Conservation (phyloP, 2,113 vertebrate genomes). For the Phainopepla nitens region DNA sequence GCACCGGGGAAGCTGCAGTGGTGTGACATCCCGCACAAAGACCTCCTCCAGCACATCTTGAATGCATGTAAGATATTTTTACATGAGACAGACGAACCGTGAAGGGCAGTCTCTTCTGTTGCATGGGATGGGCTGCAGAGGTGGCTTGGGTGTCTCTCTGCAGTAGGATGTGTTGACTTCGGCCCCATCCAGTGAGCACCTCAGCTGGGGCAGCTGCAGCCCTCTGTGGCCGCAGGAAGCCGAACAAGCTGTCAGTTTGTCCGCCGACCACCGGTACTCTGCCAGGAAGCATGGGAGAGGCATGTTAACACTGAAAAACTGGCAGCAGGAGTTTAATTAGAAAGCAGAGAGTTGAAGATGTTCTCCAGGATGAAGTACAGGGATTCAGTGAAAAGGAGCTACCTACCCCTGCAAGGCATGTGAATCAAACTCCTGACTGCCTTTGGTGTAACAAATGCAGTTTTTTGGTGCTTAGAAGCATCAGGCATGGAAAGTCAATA, state of each 20-base stretch:
- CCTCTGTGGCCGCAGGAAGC: conserved; percentile 78
- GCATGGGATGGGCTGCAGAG: conserved; percentile 71
- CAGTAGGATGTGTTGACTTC: conserved; percentile 72
- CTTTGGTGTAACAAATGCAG: background rate
- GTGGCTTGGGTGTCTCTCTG: conserved; percentile 68
- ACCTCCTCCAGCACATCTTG: background rate
- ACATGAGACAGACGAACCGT: conserved; percentile 70
- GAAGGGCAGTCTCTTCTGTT: conserved; percentile 84
- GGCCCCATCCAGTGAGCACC: conserved; percentile 68
- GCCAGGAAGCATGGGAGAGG: background rate
- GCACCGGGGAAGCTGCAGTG: background rate
- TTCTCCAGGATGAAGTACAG: background rate
- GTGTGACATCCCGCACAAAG: background rate
- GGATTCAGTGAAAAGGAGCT: background rate
- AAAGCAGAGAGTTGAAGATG: background rate
- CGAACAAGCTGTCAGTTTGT: conserved; percentile 71
- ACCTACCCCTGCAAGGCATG: background rate
- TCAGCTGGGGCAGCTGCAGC: conserved; percentile 71
- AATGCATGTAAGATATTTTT: background rate
- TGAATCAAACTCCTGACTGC: background rate
- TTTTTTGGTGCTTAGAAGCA: background rate
- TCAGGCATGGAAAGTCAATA: background rate
- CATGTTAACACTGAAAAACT: background rate
- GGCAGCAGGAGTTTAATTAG: background rate
- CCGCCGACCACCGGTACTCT: conserved; percentile 76